Evolutionary conservation across 2,888 invertebrate species (phyloP).

Genomic region (Coecobrya sp.): DNA sequence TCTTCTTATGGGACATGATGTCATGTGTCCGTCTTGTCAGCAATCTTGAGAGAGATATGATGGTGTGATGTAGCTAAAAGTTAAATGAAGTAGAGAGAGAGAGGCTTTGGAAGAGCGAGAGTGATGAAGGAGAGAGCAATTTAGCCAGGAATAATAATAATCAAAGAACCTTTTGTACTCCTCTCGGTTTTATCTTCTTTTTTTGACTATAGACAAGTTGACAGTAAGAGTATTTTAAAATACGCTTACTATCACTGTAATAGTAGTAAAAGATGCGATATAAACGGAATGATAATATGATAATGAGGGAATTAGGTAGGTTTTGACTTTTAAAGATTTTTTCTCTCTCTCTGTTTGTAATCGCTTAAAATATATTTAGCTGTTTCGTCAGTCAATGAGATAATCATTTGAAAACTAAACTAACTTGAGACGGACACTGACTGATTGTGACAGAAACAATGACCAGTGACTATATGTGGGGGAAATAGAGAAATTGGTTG

Average conservation of each 20-base stretch:
- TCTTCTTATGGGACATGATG: conserved; percentile 42
- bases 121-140: conserved; percentile 34
- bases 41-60: background rate
- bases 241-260: background rate
- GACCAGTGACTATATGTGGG: background rate
- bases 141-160: background rate
- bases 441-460: conserved; percentile 28
- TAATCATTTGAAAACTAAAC: conserved; percentile 17
- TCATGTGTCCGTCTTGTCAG: conserved; percentile 54
- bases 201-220: background rate
- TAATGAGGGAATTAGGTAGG: conserved; percentile 27
- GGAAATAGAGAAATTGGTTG: background rate
- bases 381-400: conserved; percentile 5
- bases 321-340: background rate
- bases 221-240: conserved; percentile 21
- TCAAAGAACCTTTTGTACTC: conserved; percentile 33
- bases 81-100: background rate
- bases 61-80: background rate
- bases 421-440: conserved; percentile 4
- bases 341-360: background rate
- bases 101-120: background rate
- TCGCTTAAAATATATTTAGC: background rate
- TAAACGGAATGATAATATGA: conserved; percentile 39
- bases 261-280: background rate
- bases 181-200: conserved; percentile 21